These are phyloP conservation scores for Bombyx mandarina DNA, from an alignment of 1,140 invertebrate genomes.

Conservation along the genomic window DNA sequence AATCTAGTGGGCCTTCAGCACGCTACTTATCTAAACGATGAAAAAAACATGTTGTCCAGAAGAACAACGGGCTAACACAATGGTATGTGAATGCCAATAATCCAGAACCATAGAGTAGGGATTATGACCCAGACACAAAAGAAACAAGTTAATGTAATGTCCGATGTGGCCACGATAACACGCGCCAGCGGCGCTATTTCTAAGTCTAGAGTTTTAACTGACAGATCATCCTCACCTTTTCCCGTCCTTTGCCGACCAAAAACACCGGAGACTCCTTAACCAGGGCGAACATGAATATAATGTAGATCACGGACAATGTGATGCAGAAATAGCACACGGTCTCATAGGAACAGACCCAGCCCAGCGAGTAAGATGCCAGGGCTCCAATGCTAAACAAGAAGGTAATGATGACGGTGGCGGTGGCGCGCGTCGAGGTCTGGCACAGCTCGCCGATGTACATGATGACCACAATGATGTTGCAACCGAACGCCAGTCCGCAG, in stretches of 20 bases:
- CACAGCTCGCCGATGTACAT: constrained; percentile 12
- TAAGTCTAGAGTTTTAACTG: too few species aligned
- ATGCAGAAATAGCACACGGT: constrained; percentile 15
- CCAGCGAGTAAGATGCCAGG: constrained; percentile 10
- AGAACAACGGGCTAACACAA: too few species aligned
- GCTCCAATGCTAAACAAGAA: constrained; percentile 13
- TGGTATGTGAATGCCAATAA: too few species aligned
- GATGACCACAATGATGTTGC: constrained; percentile 6
- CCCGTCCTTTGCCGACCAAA: constrained; percentile 11
- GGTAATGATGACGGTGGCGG: not conserved
- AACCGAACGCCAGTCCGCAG: constrained; percentile 9
- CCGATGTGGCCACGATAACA: too few species aligned
- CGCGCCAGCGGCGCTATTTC: too few species aligned
- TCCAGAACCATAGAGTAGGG: too few species aligned
- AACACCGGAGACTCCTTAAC: constrained; percentile 17
- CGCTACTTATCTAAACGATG: too few species aligned
- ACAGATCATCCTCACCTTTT: constrained; percentile 11
- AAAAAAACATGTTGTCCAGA: too few species aligned
- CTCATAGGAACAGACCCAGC: constrained; percentile 19
- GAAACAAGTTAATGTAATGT: too few species aligned
- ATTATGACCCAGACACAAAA: too few species aligned
- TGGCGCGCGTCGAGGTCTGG: constrained; percentile 7
- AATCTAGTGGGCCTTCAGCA: too few species aligned
- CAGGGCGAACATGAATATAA: constrained; percentile 3
- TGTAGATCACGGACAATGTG: constrained; percentile 5